phyloP scores from a whole-genome alignment of 2,888 invertebrate species.

The Argyra leucocephala region DNA sequence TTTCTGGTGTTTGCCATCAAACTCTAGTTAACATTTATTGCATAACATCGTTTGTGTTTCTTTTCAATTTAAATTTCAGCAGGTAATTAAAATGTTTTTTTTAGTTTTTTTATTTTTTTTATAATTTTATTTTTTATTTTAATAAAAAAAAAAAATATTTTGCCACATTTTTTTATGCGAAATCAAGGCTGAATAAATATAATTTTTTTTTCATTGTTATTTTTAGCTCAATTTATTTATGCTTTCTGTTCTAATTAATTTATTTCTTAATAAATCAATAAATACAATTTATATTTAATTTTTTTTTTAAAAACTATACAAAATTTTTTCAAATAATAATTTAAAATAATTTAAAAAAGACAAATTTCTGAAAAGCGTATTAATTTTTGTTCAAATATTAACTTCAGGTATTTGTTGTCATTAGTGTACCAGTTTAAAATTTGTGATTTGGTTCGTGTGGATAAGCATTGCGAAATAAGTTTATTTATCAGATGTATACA shows the following conservation, averaged over 20 bases:
- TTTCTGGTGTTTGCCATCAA: neutral
- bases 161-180: slow-evolving; percentile 1
- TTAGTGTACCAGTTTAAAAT: too few species aligned
- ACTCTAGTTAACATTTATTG: neutral
- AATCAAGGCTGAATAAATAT: neutral
- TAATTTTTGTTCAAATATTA: too few species aligned
- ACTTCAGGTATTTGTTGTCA: too few species aligned
- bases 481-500: too few species aligned
- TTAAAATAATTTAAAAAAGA: too few species aligned
- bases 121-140: neutral
- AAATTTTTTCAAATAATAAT: too few species aligned
- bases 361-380: too few species aligned
- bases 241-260: neutral
- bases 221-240: neutral
- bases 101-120: neutral
- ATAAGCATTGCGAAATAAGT: too few species aligned
- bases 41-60: slow-evolving; percentile 1
- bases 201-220: neutral
- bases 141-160: neutral
- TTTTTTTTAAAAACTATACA: too few species aligned
- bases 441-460: too few species aligned
- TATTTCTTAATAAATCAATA: too few species aligned
- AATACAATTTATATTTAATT: too few species aligned
- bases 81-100: neutral
- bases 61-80: neutral